Base-by-base conservation (phyloP, 2,113 vertebrate genomes). In the Halcyon malimbica region DNA sequence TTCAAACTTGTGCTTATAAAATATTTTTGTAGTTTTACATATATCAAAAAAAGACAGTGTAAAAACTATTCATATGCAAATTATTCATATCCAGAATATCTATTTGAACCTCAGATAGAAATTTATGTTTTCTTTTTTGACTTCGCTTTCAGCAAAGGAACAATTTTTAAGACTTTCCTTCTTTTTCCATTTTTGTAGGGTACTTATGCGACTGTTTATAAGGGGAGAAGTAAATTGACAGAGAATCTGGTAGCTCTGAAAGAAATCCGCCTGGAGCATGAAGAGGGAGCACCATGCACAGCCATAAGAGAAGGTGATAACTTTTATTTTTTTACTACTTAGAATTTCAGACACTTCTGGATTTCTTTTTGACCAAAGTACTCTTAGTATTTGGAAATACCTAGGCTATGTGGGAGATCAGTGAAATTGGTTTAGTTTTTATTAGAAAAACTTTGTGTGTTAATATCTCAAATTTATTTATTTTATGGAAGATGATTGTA, bases 241-340 rank as follows among this genome's bases (percentile, higher is more conserved):
- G 99, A 99, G 97, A 99, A 99, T 96, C 97, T 99, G 96, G 99
- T 99, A 97, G 99, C 99, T 65, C 98, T 99, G 96, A 99, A 99
- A 97, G 99, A 99, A 98, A 99, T 99, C 69, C 98, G 99, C 16
- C 97, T 99, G 97, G 99, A 99, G 94, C 99, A 99, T 16, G 99
- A 99, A 95, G 99, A 99, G 88, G 99, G 99, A 48, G 99, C 99
- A 5, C 99, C 99, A 0, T 99, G 99, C 96, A 99, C 99, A 29
- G 99, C 99, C 94, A 99, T 99, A 96, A 98, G 99, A 98, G 99
- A 99, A 98, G 99, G 99, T 99, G 87, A 24, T 56, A 48, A 71
- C 37, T 64, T 48, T 53, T 44, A 56, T 39, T 48, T 64, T 39
- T 16, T 62, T 2, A n/a, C 16, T 69, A 8, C 26, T 77, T 82